phyloP scores from a whole-genome alignment of 2,113 vertebrate species.

The Polypterus bichir region DNA sequence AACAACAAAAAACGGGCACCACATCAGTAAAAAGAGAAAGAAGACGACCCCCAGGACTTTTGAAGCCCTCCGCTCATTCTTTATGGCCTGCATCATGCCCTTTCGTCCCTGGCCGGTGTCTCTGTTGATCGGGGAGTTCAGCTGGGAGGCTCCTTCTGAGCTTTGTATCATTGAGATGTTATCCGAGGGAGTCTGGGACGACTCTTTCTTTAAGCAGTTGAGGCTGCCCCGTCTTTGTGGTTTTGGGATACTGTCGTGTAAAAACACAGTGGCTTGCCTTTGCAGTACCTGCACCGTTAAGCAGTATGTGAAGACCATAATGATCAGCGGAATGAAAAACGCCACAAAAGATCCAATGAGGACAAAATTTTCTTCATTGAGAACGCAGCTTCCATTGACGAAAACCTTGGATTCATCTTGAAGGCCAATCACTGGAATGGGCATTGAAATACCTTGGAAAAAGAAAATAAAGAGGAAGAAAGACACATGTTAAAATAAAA shows the following conservation, averaged over 20 bases:
- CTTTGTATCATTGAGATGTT: conserved; percentile 65
- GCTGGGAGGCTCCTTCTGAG: conserved; percentile 57
- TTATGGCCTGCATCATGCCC: conserved; percentile 96
- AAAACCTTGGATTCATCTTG: conserved; percentile 82
- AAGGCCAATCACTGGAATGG: conserved; percentile 88
- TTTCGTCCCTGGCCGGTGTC: conserved; percentile 62
- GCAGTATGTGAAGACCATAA: conserved; percentile 94
- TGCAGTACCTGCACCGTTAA: conserved; percentile 85
- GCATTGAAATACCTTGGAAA: conserved; percentile 69
- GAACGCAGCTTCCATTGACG: conserved; percentile 74
- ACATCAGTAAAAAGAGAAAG: conserved; percentile 96
- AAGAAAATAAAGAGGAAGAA: not conserved
- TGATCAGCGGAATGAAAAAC: conserved; percentile 94
- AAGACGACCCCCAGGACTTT: conserved; percentile 96
- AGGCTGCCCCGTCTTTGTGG: conserved; percentile 60
- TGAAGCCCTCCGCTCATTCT: conserved; percentile 86
- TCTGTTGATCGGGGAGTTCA: conserved; percentile 62
- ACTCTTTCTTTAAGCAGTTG: conserved; percentile 58
- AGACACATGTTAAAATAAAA: not conserved
- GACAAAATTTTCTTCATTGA: conserved; percentile 89
- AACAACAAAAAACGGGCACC: conserved; percentile 96
- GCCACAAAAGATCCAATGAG: conserved; percentile 93
- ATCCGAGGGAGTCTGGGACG: conserved; percentile 38
- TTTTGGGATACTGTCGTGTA: conserved; percentile 54
- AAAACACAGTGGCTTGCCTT: conserved; percentile 79